Evolutionary conservation across 2,113 vertebrate genomes (phyloP), one percentile per base, ranked within the genome.

Genomic region (Columbina picui): DNA sequence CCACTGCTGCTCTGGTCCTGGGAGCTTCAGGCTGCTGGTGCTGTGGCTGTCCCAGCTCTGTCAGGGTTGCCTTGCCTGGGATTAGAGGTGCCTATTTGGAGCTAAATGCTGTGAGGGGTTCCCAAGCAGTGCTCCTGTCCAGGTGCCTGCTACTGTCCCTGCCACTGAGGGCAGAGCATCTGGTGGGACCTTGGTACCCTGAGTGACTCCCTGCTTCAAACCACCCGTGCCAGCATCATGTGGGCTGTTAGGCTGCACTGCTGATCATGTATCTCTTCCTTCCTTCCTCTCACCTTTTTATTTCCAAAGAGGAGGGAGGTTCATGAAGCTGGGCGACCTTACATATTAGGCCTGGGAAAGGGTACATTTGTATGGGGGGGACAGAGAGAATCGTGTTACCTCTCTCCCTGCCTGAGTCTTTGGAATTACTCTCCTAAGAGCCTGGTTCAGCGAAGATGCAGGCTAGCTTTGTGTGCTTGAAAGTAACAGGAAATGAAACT

Each of bases 211-310:
- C 12, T 1, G 11, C 6, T 36, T 23, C 50, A 41, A 26, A 36
- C 22, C 0, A 0, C 39, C 29, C 0, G 32, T 49, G 2, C 27
- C 34, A n/a, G 50, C 20, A 0, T 2, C 2, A 1, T 3, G 7
- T 15, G 55, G 55, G 25, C 60, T 59, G 1, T 34, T 6, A 26
- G 73, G 55, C 56, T 87, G 82, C 65, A 38, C 61, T 82, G 79
- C 63, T 57, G 56, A 22, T 43, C 74, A 1, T 0, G 0, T 6
- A 10, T n/a, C 29, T 45, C 9, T 34, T 30, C 64, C 68, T 69
- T 19, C 30, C 49, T 6, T 27, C 12, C 3, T 6, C 25, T 36
- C 41, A 14, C 23, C 14, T 3, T 22, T 7, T 16, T 36, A 10
- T 1, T 2, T 6, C 20, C 50, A 57, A 36, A 53, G 25, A 69